These are phyloP conservation scores for Andrena flavipes DNA, from an alignment of 2,888 invertebrate species.

Conservation along the genomic window DNA sequence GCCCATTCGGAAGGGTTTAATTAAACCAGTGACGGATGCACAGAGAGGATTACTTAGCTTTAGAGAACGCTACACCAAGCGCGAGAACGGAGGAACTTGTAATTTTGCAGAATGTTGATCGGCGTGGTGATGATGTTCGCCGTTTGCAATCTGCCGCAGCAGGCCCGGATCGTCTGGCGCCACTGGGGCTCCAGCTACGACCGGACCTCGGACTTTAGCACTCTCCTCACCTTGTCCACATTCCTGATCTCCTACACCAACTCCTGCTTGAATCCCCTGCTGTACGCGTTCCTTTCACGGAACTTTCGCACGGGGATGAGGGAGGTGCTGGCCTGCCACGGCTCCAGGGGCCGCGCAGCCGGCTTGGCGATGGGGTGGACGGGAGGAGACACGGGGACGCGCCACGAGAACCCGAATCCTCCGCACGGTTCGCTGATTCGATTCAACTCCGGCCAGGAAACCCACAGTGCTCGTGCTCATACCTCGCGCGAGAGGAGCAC, in stretches of 20 bases:
- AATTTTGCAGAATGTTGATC: slow-evolving; percentile 90
- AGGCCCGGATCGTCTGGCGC: slow-evolving; percentile 95
- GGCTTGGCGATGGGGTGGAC: slow-evolving; percentile 73
- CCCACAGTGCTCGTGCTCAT: slow-evolving; percentile 54
- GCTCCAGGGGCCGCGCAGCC: slow-evolving; percentile 67
- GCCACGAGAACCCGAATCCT: slow-evolving; percentile 72
- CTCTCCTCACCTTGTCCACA: slow-evolving; percentile 93
- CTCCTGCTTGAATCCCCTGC: slow-evolving; percentile 95
- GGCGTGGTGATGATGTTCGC: slow-evolving; percentile 95
- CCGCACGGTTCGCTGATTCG: slow-evolving; percentile 75
- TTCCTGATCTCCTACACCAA: slow-evolving; percentile 95
- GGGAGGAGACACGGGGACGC: slow-evolving; percentile 66
- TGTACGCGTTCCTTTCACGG: slow-evolving; percentile 94
- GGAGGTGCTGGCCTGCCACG: slow-evolving; percentile 90
- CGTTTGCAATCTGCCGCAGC: slow-evolving; percentile 95
- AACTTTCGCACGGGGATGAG: slow-evolving; percentile 94
- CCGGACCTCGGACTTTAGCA: slow-evolving; percentile 87
- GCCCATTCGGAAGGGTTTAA: not conserved
- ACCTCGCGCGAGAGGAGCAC: slow-evolving; percentile 51
- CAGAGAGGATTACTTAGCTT: not conserved
- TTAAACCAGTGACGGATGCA: not conserved
- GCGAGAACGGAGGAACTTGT: too few relatives aligned
- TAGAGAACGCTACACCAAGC: not conserved
- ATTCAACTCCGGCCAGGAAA: slow-evolving; percentile 74
- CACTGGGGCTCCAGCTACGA: slow-evolving; percentile 87